Evolutionary conservation across 2,888 invertebrate species (phyloP).

Genomic region (Sinohyriopsis cumingii): DNA sequence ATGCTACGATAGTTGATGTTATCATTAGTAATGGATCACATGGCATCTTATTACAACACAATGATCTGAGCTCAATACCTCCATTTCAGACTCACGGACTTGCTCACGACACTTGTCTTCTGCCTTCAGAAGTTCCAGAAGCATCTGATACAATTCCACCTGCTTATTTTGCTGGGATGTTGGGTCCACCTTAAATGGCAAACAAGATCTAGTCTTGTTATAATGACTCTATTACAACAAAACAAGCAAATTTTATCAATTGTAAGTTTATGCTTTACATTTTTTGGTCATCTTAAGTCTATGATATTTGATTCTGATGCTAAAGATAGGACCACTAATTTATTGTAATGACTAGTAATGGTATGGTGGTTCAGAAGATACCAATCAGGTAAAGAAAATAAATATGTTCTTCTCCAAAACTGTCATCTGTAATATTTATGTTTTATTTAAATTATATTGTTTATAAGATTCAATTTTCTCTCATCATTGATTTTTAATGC

Average conservation of each 20-base stretch:
- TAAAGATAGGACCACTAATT: no score
- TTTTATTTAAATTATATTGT: neutral
- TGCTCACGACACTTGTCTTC: slow-evolving; percentile 65
- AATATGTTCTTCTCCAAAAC: no score
- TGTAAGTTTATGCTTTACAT: neutral
- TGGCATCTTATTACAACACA: neutral
- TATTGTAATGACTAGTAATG: no score
- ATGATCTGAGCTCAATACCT: slow-evolving; percentile 52
- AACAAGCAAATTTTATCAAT: neutral
- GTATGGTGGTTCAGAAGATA: no score
- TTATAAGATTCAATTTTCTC: neutral
- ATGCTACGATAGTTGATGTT: no score
- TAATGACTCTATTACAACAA: no score
- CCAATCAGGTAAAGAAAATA: no score
- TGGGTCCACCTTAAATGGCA: slow-evolving; percentile 63
- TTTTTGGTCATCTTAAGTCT: neutral
- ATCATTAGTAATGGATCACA: no score
- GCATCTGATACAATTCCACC: slow-evolving; percentile 69
- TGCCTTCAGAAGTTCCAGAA: slow-evolving; percentile 64
- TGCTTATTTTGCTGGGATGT: slow-evolving; percentile 63
- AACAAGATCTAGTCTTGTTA: no score
- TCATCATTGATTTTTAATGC: no score
- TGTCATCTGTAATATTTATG: no score
- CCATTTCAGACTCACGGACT: slow-evolving; percentile 70
- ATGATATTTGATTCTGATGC: no score